Evolutionary conservation across 1,140 invertebrate genomes (phyloP).

Genomic region (Drosophila nasuta): DNA sequence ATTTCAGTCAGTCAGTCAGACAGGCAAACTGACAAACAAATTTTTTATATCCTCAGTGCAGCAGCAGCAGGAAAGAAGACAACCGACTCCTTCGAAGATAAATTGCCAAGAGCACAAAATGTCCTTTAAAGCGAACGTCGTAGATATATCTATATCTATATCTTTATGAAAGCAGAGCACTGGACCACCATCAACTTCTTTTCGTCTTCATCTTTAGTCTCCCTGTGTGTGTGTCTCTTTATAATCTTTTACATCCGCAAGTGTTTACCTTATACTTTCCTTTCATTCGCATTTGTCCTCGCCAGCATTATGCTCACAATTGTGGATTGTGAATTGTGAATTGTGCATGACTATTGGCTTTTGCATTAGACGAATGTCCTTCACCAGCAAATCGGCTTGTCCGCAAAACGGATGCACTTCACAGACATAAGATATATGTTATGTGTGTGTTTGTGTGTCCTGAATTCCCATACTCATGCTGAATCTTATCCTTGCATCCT

Average conservation of each 20-base stretch:
- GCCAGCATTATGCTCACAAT: constrained; percentile 50
- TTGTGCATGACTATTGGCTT: constrained; percentile 80
- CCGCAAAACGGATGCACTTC: constrained; percentile 24
- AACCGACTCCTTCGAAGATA: constrained; percentile 60
- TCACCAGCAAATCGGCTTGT: constrained; percentile 43
- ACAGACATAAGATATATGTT: background rate
- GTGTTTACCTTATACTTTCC: constrained; percentile 75
- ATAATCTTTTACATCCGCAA: constrained; percentile 77
- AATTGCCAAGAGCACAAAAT: constrained; percentile 75
- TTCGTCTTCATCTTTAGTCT: background rate
- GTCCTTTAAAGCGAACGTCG: constrained; percentile 76
- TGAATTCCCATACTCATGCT: background rate
- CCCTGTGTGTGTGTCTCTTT: constrained; percentile 6
- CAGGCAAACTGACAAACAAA: constrained; percentile 69
- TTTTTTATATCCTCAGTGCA: constrained; percentile 64
- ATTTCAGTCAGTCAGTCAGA: constrained; percentile 31
- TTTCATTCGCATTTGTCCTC: constrained; percentile 69
- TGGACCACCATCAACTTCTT: constrained; percentile 58
- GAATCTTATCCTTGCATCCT: background rate
- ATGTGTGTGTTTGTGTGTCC: too few relatives aligned
- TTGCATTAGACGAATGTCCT: constrained; percentile 60
- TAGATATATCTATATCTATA: constrained; percentile 9
- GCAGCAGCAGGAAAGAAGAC: constrained; percentile 26
- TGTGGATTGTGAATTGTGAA: constrained; percentile 67
- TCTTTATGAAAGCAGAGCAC: constrained; percentile 37